These are phyloP conservation scores for Xenentodon cancila DNA, from an alignment of 2,797 vertebrate genomes.

Conservation along the genomic window DNA sequence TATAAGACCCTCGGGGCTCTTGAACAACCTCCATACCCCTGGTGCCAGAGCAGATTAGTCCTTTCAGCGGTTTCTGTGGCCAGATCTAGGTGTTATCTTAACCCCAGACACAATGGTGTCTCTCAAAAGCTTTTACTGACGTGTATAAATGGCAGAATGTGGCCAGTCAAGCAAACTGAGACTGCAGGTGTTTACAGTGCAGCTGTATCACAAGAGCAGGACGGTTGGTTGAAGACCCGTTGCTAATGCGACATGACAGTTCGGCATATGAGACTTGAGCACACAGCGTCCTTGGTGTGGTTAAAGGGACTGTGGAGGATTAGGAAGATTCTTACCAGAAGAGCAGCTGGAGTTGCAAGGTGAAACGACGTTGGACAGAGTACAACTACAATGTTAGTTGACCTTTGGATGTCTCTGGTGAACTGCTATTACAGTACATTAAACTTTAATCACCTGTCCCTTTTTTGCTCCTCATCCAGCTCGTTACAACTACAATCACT, in stretches of 20 bases:
- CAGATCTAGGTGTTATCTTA: constrained; percentile 50
- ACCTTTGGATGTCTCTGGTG: no score
- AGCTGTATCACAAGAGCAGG: constrained; percentile 29
- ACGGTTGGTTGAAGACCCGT: constrained; percentile 10
- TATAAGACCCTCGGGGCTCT: constrained; percentile 32
- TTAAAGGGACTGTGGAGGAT: constrained; percentile 2
- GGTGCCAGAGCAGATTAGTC: constrained; percentile 56
- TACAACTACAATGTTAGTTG: no score
- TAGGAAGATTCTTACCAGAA: neutral
- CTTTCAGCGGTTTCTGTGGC: constrained; percentile 39
- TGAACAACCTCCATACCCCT: constrained; percentile 35
- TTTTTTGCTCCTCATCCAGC: no score
- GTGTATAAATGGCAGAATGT: constrained; percentile 27
- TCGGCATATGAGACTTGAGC: constrained; percentile 26
- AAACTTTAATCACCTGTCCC: no score
- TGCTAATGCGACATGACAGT: constrained; percentile 49
- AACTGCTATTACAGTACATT: no score
- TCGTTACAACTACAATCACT: no score
- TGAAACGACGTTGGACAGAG: no score
- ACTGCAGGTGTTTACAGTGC: constrained; percentile 51
- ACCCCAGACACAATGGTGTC: constrained; percentile 28
- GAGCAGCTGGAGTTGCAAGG: neutral
- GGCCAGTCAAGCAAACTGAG: constrained; percentile 23
- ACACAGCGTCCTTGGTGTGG: neutral
- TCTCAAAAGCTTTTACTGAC: constrained; percentile 40